Evolutionary conservation across 64 coral and sea anemone genomes (phyloP), one percentile per base, ranked within the genome.

Genomic region (Montipora efflorescens): DNA sequence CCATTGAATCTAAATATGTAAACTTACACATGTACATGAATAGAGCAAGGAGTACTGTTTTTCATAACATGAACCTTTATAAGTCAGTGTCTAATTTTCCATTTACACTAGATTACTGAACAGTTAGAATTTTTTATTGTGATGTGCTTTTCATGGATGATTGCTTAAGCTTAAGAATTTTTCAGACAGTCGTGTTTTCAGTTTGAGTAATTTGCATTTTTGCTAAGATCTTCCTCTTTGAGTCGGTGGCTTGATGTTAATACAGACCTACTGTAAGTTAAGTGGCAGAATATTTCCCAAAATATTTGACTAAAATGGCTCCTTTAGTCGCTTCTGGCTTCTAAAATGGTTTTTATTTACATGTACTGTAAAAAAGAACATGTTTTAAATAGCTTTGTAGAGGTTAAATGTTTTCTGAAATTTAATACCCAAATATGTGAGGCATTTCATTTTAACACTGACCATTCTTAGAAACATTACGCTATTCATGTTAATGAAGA

Each of bases 351-450:
- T 67, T 78, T 71, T 48, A 83, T 86, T 71, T 48, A 36, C 43
- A 11, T 10, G 5, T 71, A 48, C 66, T 16, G 18, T 86, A 44
- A 7, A 83, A 83, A 18, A 71, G 82, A 71, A 84, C 25, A 86
- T 71, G 70, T 44, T 68, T 0, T 19, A 43, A n/a, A 83, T 62
- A 67, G 62, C 47, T 86, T 20, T 86, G 45, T 67, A 47, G 36
- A 67, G 81, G 58, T 70, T 59, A 48, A 86, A 70, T 22, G 45
- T 46, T 86, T 59, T 86, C 62, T 86, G 82, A 86, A 86, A 86
- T 86, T 86, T 50, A 86, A 86, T 21, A 86, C 82, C 62, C 48
- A 71, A 86, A 86, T 45, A 86, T 86, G 82, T 71, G 66, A 49
- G 21, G 43, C n/a, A 86, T 86, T 83, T 86, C 82, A 86, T 22